Evolutionary conservation across 2,113 vertebrate species (phyloP), one percentile per base, ranked within the genome.

Genomic region (Campylomormyrus numenius): DNA sequence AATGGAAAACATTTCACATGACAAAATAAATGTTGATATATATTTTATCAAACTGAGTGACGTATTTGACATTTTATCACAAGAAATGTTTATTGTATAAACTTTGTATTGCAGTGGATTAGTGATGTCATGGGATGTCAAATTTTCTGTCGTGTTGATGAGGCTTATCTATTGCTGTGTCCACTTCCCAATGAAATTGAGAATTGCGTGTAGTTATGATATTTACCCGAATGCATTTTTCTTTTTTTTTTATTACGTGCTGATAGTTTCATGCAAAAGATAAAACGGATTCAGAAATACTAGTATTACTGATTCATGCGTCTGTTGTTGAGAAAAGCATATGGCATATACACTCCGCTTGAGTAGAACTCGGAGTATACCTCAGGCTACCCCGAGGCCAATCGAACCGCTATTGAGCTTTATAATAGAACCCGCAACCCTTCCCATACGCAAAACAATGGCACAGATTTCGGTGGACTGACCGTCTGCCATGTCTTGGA

Each of bases 381-480:
- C 19, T 90, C 46, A 35, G 21, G 39, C 74, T 52, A 48, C 87
- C 90, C 45, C 31, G 90, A 53, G 91, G 74, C 74, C 80, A 77
- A 49, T 52, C 21, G 89, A 53, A 85, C 52, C 58, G 46, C 88
- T 86, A 66, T 88, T 84, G 85, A 88, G 66, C 19, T 62, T 42
- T n/a, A 88, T 56, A 88, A 90, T 88, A 85, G 90, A 90, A 66
- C 70, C 87, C 24, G 27, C 87, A 35, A 15, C 42, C 53, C 39
- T 89, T 88, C 66, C 49, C 35, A 27, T 15, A 56, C 13, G 27
- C 45, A 62, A 62, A 84, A 91, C 89, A 91, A 91, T 91, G 39
- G 89, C 74, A 90, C 74, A 88, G 74, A 86, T 91, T 90, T 90
- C 89, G 8, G 19, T 31, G 48, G 50, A 88, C 84, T 45, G 87